Conservation (phyloP, 2,797 vertebrate species). For the Rhinogobio ventralis region DNA sequence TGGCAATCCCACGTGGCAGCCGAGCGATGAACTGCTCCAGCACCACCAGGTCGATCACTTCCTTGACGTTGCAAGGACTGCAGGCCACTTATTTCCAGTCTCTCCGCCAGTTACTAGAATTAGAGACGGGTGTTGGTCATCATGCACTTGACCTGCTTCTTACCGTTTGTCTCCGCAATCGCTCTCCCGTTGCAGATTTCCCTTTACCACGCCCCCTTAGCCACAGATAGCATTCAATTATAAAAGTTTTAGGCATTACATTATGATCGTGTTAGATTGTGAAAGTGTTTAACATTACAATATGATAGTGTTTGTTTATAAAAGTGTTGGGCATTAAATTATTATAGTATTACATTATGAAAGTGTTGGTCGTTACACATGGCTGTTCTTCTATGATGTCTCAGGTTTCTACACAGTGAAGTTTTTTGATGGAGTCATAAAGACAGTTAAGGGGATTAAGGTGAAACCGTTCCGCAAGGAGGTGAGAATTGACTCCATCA, state of each 20-base stretch:
- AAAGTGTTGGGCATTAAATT: too few species aligned
- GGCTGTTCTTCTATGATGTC: not conserved
- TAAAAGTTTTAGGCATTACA: not conserved
- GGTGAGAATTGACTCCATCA: conserved; percentile 74
- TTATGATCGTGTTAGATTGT: not conserved
- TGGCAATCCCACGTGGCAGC: too few species aligned
- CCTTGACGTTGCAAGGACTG: too few species aligned
- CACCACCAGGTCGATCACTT: too few species aligned
- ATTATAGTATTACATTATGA: not conserved
- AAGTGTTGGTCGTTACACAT: not conserved
- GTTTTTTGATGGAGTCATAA: conserved; percentile 95
- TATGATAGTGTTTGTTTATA: too few species aligned
- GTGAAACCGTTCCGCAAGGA: conserved; percentile 91
- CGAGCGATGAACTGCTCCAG: too few species aligned
- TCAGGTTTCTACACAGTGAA: conserved; percentile 95
- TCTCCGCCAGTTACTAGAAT: not conserved
- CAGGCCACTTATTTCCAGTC: not conserved
- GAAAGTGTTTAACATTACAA: too few species aligned
- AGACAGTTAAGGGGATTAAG: conserved; percentile 95
- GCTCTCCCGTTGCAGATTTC: not conserved
- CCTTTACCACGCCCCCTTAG: not conserved
- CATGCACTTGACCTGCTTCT: not conserved
- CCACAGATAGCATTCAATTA: not conserved
- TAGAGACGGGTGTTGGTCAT: not conserved
- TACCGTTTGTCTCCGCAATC: not conserved